These are phyloP conservation scores for Paratilapia polleni DNA, from an alignment of 2,113 vertebrate species.

Conservation along the genomic window DNA sequence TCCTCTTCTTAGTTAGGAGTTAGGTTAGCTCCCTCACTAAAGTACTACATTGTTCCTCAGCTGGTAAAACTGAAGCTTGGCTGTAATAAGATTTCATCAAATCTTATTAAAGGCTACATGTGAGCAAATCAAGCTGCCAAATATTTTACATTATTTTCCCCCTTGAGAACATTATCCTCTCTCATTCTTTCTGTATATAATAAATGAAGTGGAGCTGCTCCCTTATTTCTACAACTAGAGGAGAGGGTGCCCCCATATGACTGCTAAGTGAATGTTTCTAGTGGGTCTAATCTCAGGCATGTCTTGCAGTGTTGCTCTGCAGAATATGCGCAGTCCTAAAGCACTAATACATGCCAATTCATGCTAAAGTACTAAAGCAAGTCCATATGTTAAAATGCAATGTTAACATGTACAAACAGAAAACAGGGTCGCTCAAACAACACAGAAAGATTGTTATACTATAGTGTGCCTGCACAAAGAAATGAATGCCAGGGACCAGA, in stretches of 20 bases:
- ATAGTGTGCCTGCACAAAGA: conserved; percentile 37
- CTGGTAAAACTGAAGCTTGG: conserved; percentile 1
- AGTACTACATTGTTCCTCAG: neutral
- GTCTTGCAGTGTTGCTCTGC: neutral
- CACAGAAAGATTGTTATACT: neutral
- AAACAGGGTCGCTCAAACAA: neutral
- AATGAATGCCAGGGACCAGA: conserved; percentile 17
- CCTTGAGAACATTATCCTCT: conserved; percentile 49
- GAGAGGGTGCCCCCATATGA: conserved; percentile 70
- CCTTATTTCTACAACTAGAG: conserved; percentile 32
- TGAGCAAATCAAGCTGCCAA: conserved; percentile 48
- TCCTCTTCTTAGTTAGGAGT: conserved; percentile 20
- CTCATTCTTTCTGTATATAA: conserved; percentile 54
- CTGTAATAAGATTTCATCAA: conserved; percentile 34
- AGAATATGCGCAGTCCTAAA: neutral
- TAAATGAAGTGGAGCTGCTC: conserved; percentile 31
- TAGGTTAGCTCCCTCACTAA: neutral
- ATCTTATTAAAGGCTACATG: conserved; percentile 37
- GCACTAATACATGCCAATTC: neutral
- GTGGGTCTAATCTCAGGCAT: neutral
- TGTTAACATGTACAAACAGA: neutral
- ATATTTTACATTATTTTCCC: conserved; percentile 27
- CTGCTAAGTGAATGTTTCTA: neutral
- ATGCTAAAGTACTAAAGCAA: conserved; percentile 1
- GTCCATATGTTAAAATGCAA: neutral